These are phyloP conservation scores for Erpobdella octoculata DNA, from an alignment of 2,888 invertebrate genomes.

Conservation along the genomic window DNA sequence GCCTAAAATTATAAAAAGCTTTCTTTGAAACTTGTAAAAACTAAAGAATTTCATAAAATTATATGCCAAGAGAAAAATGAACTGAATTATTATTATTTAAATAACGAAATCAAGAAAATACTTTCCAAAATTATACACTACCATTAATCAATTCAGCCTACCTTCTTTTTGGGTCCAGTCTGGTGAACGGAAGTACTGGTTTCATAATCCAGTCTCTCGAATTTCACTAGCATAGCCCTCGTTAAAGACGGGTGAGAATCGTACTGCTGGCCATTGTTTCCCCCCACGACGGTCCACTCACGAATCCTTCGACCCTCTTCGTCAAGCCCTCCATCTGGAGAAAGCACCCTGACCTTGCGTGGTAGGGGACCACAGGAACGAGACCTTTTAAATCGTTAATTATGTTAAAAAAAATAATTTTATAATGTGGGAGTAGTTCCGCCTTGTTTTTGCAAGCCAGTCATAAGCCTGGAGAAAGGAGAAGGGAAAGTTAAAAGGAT, in stretches of 20 bases:
- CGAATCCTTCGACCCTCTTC: constrained; percentile 11
- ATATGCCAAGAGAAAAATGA: neutral
- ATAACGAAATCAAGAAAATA: neutral
- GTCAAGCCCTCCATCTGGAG: constrained; percentile 6
- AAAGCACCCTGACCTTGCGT: constrained; percentile 11
- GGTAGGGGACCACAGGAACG: constrained; percentile 20
- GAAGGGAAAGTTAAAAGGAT: too few relatives aligned
- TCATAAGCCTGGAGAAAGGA: too few relatives aligned
- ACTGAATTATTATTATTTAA: neutral
- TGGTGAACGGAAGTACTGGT: neutral
- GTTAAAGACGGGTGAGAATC: constrained; percentile 20
- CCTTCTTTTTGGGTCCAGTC: neutral
- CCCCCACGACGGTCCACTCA: neutral
- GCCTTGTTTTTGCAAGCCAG: too few relatives aligned
- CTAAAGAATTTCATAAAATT: too few relatives aligned
- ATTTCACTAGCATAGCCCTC: constrained; percentile 21
- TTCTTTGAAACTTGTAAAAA: too few relatives aligned
- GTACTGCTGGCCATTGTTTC: neutral
- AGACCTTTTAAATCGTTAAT: neutral
- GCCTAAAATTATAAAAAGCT: too few relatives aligned
- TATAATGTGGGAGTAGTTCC: too few relatives aligned
- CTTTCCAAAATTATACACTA: neutral
- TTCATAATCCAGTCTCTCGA: constrained; percentile 15
- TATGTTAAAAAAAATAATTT: too few relatives aligned
- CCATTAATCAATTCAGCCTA: neutral